A percentile compares a stretch with the other conserved stretches of the same genome.
Conservation (phyloP, 1,140 invertebrate genomes). For the Ditylenchus dipsaci region DNA sequence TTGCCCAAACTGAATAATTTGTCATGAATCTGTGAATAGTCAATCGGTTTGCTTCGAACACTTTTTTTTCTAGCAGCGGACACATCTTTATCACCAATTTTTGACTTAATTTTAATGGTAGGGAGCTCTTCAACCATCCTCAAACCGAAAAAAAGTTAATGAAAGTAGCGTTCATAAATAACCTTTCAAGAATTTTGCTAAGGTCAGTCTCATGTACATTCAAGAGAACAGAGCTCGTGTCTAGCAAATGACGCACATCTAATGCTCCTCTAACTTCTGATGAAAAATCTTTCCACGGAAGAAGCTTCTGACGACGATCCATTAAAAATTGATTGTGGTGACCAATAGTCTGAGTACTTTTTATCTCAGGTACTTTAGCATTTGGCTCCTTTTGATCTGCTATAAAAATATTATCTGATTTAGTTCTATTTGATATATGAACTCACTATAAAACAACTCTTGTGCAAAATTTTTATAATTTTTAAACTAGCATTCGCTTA, state of each 20-base stretch:
- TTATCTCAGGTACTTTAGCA: too few relatives aligned
- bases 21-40: neutral
- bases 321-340: conserved; percentile 5
- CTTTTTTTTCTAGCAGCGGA: neutral
- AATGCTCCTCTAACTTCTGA: conserved; percentile 3
- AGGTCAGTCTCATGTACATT: conserved; percentile 14
- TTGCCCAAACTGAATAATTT: conserved; percentile 13
- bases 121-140: conserved; percentile 18
- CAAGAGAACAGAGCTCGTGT: conserved; percentile 4
- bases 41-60: neutral
- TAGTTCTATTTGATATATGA: too few relatives aligned
- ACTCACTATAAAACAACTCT: too few relatives aligned
- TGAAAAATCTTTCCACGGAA: conserved; percentile 7
- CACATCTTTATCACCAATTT: neutral
- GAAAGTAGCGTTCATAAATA: neutral
- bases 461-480: too few relatives aligned
- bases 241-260: conserved; percentile 15
- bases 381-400: too few relatives aligned
- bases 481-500: too few relatives aligned
- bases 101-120: neutral
- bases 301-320: conserved; percentile 2
- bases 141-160: neutral
- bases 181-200: conserved; percentile 9
- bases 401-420: too few relatives aligned
- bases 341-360: too few relatives aligned